Conservation (phyloP, 1,140 invertebrate genomes). For the Nephila pilipes region DNA sequence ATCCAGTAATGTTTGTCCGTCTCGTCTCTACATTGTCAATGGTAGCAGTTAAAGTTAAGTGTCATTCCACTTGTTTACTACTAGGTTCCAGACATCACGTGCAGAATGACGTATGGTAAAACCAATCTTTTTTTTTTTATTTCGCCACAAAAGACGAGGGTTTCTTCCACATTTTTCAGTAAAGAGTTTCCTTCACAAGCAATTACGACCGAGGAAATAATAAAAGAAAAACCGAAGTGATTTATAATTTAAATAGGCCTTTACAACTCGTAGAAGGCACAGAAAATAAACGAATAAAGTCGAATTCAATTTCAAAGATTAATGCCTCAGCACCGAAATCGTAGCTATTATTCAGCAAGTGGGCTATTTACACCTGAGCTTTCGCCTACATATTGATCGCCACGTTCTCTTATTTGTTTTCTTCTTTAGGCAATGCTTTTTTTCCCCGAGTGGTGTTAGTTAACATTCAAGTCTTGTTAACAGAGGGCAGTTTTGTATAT, state of each 20-base stretch:
- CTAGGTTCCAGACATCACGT: conserved; percentile 48
- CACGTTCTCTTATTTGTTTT: background rate
- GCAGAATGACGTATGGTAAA: background rate
- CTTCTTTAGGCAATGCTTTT: background rate
- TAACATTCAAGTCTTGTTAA: conserved; percentile 73
- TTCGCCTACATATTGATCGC: conserved; percentile 65
- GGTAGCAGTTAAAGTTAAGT: background rate
- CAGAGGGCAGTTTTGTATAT: conserved; percentile 40
- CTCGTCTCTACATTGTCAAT: background rate
- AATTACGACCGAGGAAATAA: background rate
- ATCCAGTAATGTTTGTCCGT: background rate
- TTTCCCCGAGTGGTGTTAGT: conserved; percentile 35
- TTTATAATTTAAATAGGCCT: conserved; percentile 38
- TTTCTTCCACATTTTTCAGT: background rate
- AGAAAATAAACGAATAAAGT: background rate
- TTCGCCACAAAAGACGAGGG: background rate
- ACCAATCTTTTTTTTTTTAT: background rate
- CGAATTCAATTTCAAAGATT: conserved; percentile 12
- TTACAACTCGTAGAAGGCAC: background rate
- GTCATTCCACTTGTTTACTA: conserved; percentile 43
- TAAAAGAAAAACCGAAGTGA: background rate
- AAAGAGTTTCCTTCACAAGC: background rate
- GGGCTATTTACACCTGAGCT: conserved; percentile 42
- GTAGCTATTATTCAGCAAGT: conserved; percentile 55
- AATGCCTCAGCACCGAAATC: conserved; percentile 23